Conservation (phyloP, 30 jellyfish, hydroid and myxozoan species). For the Cassiopea andromeda region DNA sequence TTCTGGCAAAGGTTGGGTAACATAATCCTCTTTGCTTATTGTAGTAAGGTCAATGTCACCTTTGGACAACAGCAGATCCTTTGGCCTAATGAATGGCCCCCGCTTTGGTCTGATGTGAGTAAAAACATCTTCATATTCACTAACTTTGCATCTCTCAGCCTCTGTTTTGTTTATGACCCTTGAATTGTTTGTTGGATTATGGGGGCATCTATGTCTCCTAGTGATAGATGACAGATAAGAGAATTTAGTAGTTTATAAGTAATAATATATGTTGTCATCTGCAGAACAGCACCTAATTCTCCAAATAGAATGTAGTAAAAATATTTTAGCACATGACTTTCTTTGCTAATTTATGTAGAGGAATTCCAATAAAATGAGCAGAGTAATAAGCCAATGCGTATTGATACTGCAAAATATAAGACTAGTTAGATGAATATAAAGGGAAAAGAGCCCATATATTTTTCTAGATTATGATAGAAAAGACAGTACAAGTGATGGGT, state of each 20-base stretch:
- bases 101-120: slow-evolving; percentile 48
- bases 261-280: no score
- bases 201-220: slow-evolving; percentile 86
- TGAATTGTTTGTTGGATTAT: slow-evolving; percentile 46
- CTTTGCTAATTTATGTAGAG: no score
- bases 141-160: slow-evolving; percentile 57
- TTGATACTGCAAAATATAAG: no score
- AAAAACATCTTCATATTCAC: slow-evolving; percentile 71
- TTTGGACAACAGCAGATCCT: slow-evolving; percentile 44
- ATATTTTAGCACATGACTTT: no score
- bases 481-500: no score
- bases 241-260: neutral
- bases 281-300: no score
- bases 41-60: slow-evolving; percentile 57
- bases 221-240: neutral
- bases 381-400: no score
- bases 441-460: no score
- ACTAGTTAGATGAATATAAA: no score
- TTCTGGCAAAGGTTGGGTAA: slow-evolving; percentile 31
- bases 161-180: slow-evolving; percentile 68
- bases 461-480: no score
- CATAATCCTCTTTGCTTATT: slow-evolving; percentile 35
- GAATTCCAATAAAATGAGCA: no score
- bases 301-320: no score
- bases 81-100: slow-evolving; percentile 68